Percentiles rank a stretch among this genome's conserved stretches.
Evolutionary conservation across 2,113 vertebrate species (phyloP).

Genomic region (Serilophus lunatus): DNA sequence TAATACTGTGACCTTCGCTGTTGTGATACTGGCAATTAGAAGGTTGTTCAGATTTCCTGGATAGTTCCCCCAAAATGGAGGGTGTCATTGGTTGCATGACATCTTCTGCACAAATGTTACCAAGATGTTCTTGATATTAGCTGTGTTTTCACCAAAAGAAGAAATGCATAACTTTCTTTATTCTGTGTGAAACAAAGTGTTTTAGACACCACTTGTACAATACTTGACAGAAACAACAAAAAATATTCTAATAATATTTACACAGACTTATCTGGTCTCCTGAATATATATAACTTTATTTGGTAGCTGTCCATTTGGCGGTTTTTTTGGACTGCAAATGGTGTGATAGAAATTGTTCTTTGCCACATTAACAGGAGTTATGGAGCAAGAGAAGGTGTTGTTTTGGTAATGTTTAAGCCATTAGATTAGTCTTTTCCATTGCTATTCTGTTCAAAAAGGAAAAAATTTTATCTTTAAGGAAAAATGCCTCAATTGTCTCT

Average conservation of each 20-base stretch:
- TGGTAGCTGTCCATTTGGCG: constrained; percentile 12
- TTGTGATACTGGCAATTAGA: background rate
- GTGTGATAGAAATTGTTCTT: constrained; percentile 14
- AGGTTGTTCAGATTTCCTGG: background rate
- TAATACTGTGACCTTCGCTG: background rate
- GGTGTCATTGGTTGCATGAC: background rate
- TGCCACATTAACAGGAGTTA: background rate
- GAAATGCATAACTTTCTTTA: constrained; percentile 42
- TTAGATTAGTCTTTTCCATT: background rate
- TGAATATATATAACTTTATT: constrained; percentile 46
- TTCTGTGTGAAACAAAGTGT: constrained; percentile 42
- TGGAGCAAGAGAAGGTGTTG: background rate
- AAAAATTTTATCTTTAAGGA: background rate
- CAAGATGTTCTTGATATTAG: constrained; percentile 25
- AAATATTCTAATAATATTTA: constrained; percentile 42
- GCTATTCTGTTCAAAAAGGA: background rate
- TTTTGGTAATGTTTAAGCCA: constrained; percentile 10
- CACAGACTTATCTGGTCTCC: constrained; percentile 39
- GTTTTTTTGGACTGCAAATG: background rate
- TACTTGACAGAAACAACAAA: constrained; percentile 48
- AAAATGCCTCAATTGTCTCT: constrained; percentile 13
- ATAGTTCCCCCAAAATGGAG: background rate
- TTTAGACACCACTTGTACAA: constrained; percentile 38
- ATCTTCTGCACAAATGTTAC: background rate
- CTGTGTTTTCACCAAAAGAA: constrained; percentile 37